Conservation (phyloP, 2,797 vertebrate genomes). For the Pipistrellus kuhlii region DNA sequence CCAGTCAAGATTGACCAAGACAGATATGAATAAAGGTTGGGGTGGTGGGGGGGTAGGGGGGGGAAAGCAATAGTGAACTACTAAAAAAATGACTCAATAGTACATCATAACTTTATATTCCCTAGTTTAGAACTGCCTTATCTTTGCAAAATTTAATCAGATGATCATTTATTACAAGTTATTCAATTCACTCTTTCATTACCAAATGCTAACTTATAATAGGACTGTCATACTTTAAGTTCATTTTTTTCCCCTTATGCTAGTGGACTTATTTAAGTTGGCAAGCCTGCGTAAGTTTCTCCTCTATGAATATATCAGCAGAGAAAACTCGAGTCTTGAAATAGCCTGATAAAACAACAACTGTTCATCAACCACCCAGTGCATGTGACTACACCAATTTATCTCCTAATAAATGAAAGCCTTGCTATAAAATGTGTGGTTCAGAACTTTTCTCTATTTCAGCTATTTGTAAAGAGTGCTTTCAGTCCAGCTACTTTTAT, state of each 20-base stretch:
- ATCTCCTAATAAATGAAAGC: background rate
- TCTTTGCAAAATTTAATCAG: background rate
- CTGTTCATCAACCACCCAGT: background rate
- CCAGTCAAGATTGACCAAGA: background rate
- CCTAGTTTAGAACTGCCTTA: background rate
- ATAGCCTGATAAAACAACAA: background rate
- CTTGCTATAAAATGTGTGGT: background rate
- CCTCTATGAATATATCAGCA: background rate
- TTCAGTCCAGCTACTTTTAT: constrained; percentile 1
- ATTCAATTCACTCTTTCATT: background rate
- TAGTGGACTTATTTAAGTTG: background rate
- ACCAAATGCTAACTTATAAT: constrained; percentile 3
- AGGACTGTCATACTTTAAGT: constrained; percentile 7
- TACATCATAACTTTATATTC: background rate
- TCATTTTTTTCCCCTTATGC: background rate
- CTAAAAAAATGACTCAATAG: background rate
- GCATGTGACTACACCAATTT: background rate
- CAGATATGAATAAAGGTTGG: background rate
- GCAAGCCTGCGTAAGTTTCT: background rate
- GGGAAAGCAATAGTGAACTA: background rate
- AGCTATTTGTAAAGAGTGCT: background rate
- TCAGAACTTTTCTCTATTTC: background rate
- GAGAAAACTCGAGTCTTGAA: background rate
- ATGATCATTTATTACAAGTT: background rate
- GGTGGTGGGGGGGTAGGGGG: too few species aligned